phyloP scores from a whole-genome alignment of 2,888 invertebrate species.

The Harpalus rufipes region DNA sequence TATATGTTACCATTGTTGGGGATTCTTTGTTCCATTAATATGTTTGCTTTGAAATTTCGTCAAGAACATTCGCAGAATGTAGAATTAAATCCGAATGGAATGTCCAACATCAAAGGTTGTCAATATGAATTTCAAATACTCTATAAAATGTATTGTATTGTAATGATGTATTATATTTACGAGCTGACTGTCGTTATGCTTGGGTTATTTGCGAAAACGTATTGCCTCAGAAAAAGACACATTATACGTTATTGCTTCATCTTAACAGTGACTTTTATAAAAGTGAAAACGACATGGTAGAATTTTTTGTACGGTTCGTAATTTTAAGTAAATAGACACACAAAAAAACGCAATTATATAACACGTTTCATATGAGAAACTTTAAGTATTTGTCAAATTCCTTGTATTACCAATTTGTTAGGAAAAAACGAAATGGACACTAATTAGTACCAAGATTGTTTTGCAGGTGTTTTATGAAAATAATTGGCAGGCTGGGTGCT shows the following conservation, averaged over 20 bases:
- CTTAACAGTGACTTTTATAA: conserved; percentile 51
- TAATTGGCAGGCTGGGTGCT: conserved; percentile 40
- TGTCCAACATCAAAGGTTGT: neutral
- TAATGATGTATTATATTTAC: neutral
- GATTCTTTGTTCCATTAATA: conserved; percentile 42
- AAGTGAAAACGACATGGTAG: conserved; percentile 33
- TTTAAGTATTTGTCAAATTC: conserved; percentile 50
- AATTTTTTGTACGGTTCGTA: conserved; percentile 39
- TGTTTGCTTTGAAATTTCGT: conserved; percentile 3
- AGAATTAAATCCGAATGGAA: neutral
- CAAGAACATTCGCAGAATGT: conserved; percentile 1
- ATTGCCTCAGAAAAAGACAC: conserved; percentile 18
- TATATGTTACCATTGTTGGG: conserved; percentile 40
- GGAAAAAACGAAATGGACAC: conserved; percentile 10
- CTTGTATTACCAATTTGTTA: conserved; percentile 26
- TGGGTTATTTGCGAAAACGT: conserved; percentile 4
- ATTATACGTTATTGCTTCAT: conserved; percentile 3
- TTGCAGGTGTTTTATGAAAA: conserved; percentile 50
- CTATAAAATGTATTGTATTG: neutral
- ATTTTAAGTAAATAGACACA: conserved; percentile 25
- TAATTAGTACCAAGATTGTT: conserved; percentile 38
- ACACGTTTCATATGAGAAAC: conserved; percentile 50
- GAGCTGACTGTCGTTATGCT: neutral
- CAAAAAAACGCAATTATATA: conserved; percentile 52
- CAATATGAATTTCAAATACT: neutral